Evolutionary conservation across 2,797 vertebrate genomes (phyloP), one percentile per base, ranked within the genome.

Genomic region (Catostomus latipinnis): DNA sequence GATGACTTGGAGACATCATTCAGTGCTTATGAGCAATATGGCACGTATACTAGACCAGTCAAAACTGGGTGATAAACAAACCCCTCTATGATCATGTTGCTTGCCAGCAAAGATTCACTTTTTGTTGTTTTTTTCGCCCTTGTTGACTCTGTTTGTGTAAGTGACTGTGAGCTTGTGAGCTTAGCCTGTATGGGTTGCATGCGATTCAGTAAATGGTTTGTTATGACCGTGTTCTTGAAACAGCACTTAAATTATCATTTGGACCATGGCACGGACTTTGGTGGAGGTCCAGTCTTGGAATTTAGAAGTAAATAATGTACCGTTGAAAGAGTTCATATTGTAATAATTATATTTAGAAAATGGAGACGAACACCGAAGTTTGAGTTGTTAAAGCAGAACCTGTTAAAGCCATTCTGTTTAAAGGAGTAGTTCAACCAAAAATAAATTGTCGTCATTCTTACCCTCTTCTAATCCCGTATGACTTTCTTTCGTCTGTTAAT

Each of bases 191-290:
- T 76, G 56, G 58, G 57, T 78, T 67, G 11, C 8, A 18, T 81
- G 53, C n/a, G 71, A 76, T 82, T 56, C 16, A 74, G 7, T 53
- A 45, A 34, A 65, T 73, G 14, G 22, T 58, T 74, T 78, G 46
- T 58, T 76, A 50, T 70, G 63, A 60, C 63, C 16, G 2, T 57
- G 49, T 58, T 34, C 52, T 22, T 13, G 45, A 45, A 69, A 69
- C 11, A 8, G 5, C 13, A 68, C 18, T 50, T 16, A 66, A 50
- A 63, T 34, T 68, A 13, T 62, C 5, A 50, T 78, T 72, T 61
- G 11, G n/a, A 45, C 43, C n/a, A 22, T 53, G 45, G 14, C 8
- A 14, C 45, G 57, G 18, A 62, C 11, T 8, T 48, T 12, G 9
- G 48, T 2, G 12, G 16, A 50, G 45, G 11, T 61, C 46, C 65